Evolutionary conservation across 2,888 invertebrate genomes (phyloP), one percentile per base, ranked within the genome.

Genomic region (Vesta saturnalis): DNA sequence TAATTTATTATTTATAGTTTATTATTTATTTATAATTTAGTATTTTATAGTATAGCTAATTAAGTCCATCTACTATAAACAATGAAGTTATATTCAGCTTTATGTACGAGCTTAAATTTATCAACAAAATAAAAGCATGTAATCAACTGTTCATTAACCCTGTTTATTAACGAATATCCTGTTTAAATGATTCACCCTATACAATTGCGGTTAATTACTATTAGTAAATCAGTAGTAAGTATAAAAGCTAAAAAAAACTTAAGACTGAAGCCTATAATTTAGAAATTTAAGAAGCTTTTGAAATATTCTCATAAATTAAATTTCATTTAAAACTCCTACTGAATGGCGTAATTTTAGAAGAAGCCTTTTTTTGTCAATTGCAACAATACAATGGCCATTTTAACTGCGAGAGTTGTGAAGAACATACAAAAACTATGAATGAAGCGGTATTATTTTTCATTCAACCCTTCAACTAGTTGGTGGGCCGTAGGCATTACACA

Each of bases 381-480:
- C n/a, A 39, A 39, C 39, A 39, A 39, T 39, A 39, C 39, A 39
- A 39, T 12, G 39, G n/a, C 39, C 39, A 39, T 39, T 39, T 39
- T 39, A 39, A 39, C 39, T 39, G 39, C n/a, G 39, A 6, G 39
- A 39, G 39, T 39, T 39, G 39, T 39, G 39, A 39, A 4, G 39
- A 39, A 39, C 39, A 39, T n/a, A 39, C 39, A 39, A 39, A 39
- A 39, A 39, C 39, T 39, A 39, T 39, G 39, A 39, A 39, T 39
- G 39, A 39, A 39, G 39, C 39, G 3, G 39, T 39, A 39, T 39
- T 39, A 39, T 39, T 39, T 39, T 39, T 39, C 39, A 39, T 39
- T 39, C 39, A 39, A 39, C 39, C 39, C 39, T 39, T 39, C 39
- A 39, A 39, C 39, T 39, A n/a, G 39, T 39, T 39, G 39, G 39